Base-by-base conservation (phyloP, 2,797 vertebrate species). In the Epinephelus coioides region DNA sequence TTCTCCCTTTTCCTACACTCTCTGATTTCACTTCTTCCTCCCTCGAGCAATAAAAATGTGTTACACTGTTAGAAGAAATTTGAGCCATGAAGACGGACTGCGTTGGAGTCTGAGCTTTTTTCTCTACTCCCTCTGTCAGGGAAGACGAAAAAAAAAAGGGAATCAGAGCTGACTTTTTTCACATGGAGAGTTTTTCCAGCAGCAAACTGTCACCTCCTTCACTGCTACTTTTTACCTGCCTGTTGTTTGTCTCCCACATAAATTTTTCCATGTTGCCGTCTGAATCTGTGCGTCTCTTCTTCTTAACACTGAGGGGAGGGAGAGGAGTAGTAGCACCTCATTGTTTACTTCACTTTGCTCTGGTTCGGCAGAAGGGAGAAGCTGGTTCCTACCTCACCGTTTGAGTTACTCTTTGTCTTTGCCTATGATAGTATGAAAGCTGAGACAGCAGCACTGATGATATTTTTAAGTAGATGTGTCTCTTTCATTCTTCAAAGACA, bases 31-130 rank as follows among this genome's bases (percentile, higher is more conserved):
- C 82, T 81, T 54, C 62, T 69, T 76, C 17, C 47, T 74, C 72
- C 79, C 67, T 78, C 49, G 3, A 84, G 88, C 85, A 78, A 88
- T 87, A 74, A 78, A 84, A 81, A 84, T 84, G 81, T 86, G 79
- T 80, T 56, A 66, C 51, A 69, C 76, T 84, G 61, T 84, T 68
- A 79, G 27, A 76, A 88, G 85, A 83, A 75, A 86, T 81, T 67
- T 66, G 82, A 81, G 70, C 59, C 70, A 55, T 69, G 57, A 80
- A 80, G 83, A 85, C 53, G 61, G 80, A 89, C 69, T 10, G 1
- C 51, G 51, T 30, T 49, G 46, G 51, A 69, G 63, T 47, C 50
- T 69, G 56, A 81, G 79, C 44, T 23, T 79, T 30, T 81, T 51
- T 62, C 66, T 76, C 68, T 70, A n/a, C 72, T 68, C 53, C 44